phyloP scores from a whole-genome alignment of 2,888 invertebrate genomes.

The Petrolisthes cinctipes region DNA sequence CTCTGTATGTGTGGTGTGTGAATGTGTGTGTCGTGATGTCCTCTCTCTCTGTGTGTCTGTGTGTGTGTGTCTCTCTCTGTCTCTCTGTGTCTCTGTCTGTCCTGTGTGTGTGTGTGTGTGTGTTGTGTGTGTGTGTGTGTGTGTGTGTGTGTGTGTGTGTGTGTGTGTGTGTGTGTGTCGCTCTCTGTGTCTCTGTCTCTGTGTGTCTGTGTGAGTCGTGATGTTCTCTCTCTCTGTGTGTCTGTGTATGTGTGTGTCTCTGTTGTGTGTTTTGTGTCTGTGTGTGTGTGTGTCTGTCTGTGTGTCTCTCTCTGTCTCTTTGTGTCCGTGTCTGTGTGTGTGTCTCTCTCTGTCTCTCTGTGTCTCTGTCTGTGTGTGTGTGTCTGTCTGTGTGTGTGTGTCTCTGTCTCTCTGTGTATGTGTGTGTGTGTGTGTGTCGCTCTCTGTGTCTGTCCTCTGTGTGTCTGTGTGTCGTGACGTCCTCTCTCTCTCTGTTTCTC shows the following conservation, averaged over 20 bases:
- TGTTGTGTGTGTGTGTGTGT: too few relatives aligned
- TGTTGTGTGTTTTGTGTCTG: background rate
- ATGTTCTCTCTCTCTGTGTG: background rate
- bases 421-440: background rate
- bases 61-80: too few relatives aligned
- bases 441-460: background rate
- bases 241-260: too few relatives aligned
- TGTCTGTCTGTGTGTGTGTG: background rate
- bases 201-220: background rate
- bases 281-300: background rate
- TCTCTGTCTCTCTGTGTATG: background rate
- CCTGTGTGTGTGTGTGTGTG: too few relatives aligned
- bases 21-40: too few relatives aligned
- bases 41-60: too few relatives aligned
- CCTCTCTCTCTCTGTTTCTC: constrained; percentile 27
- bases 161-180: too few relatives aligned
- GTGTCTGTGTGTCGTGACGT: background rate
- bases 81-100: too few relatives aligned
- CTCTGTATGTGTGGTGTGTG: too few relatives aligned
- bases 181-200: background rate
- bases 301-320: background rate
- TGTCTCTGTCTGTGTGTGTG: background rate
- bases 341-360: too few relatives aligned
- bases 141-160: too few relatives aligned
- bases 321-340: background rate